Percentiles rank a stretch among this genome's conserved stretches.
Conservation (phyloP, 1,140 invertebrate genomes). For the Elysia chlorotica region DNA sequence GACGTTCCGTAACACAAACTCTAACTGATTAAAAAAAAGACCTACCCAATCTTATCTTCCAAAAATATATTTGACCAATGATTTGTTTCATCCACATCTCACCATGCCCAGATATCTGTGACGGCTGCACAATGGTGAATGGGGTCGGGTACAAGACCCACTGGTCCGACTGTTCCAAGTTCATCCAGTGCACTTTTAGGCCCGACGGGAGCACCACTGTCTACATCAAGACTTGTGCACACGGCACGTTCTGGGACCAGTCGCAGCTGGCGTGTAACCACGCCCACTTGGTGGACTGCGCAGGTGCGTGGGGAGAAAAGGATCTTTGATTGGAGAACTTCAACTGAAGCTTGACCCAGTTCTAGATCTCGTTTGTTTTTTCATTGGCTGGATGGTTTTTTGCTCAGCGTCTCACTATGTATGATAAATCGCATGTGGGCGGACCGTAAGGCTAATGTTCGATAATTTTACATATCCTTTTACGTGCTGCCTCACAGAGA, state of each 20-base stretch:
- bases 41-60: too few relatives aligned
- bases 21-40: too few relatives aligned
- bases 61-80: too few relatives aligned
- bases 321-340: not conserved
- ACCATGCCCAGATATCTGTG: slow-evolving; percentile 35
- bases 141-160: slow-evolving; percentile 37
- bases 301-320: slow-evolving; percentile 22
- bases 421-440: not conserved
- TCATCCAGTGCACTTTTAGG: slow-evolving; percentile 32
- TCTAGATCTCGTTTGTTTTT: not conserved
- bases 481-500: too few relatives aligned
- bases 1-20: too few relatives aligned
- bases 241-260: slow-evolving; percentile 39
- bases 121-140: slow-evolving; percentile 33
- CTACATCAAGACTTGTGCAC: slow-evolving; percentile 26
- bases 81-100: too few relatives aligned
- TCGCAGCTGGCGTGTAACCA: slow-evolving; percentile 25
- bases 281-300: slow-evolving; percentile 23
- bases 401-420: not conserved
- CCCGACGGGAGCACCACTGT: slow-evolving; percentile 20
- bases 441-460: not conserved
- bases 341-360: not conserved
- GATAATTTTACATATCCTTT: not conserved
- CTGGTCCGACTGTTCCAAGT: slow-evolving; percentile 33
- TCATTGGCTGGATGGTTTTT: not conserved